Evolutionary conservation across 2,888 invertebrate species (phyloP).

Genomic region (Kryphioiulus occultus): DNA sequence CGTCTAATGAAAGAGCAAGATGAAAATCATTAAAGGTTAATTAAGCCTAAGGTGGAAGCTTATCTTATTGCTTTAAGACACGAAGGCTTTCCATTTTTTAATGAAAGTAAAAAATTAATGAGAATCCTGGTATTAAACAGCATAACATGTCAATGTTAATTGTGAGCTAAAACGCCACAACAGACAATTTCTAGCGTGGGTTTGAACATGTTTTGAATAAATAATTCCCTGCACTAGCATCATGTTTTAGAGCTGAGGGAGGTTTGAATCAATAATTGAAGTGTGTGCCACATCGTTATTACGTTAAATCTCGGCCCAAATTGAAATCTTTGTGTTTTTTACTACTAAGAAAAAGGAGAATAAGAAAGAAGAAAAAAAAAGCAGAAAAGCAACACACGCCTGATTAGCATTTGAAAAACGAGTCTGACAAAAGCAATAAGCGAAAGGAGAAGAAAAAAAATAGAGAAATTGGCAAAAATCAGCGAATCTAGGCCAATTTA

Average conservation of each 20-base stretch:
- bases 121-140: background rate
- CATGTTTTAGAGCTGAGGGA: background rate
- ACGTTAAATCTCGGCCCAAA: conserved; percentile 10
- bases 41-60: background rate
- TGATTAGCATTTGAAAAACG: conserved; percentile 7
- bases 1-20: background rate
- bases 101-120: background rate
- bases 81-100: background rate
- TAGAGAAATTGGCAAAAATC: background rate
- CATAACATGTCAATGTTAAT: background rate
- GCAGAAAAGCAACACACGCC: background rate
- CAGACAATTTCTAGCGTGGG: background rate
- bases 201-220: conserved; percentile 2
- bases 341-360: background rate
- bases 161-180: background rate
- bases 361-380: background rate
- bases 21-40: conserved; percentile 10
- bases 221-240: background rate
- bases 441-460: background rate
- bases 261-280: conserved; percentile 1
- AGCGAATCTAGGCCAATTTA: background rate
- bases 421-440: conserved; percentile 2
- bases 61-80: background rate
- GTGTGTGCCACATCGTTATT: conserved; percentile 16
- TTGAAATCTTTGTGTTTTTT: background rate